Percentiles rank a stretch among this genome's conserved stretches.
These are phyloP conservation scores for Panorpa germanica DNA, from an alignment of 2,888 invertebrate species.

Conservation along the genomic window DNA sequence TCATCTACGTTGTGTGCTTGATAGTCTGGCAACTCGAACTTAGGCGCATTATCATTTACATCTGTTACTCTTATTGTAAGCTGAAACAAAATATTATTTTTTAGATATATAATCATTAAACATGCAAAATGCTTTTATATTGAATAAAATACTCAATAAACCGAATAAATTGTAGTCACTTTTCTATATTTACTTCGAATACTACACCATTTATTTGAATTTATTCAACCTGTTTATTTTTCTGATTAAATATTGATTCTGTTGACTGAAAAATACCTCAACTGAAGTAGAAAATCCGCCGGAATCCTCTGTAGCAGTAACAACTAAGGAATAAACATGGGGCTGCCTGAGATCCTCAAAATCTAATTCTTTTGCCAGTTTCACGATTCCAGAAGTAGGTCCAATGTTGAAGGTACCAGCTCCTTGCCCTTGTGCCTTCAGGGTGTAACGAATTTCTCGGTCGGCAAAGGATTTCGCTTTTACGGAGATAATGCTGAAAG, in stretches of 20 bases:
- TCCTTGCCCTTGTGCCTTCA: constrained; percentile 86
- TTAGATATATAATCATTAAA: constrained; percentile 4
- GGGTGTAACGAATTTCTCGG: constrained; percentile 86
- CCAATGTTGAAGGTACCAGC: constrained; percentile 93
- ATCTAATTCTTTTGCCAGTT: constrained; percentile 87
- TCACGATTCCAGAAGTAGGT: constrained; percentile 85
- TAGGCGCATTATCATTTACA: constrained; percentile 94
- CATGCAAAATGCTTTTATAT: too few species aligned
- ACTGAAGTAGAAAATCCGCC: constrained; percentile 91
- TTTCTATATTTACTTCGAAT: too few species aligned
- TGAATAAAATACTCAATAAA: too few species aligned
- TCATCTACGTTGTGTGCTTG: constrained; percentile 94
- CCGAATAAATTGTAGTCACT: too few species aligned
- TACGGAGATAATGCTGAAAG: constrained; percentile 80
- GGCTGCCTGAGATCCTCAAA: constrained; percentile 92
- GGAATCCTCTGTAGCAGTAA: constrained; percentile 93
- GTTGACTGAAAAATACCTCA: constrained; percentile 53
- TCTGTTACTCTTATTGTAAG: constrained; percentile 86
- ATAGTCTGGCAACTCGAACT: constrained; percentile 90
- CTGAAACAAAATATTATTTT: constrained; percentile 29
- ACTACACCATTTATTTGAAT: too few species aligned
- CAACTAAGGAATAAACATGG: constrained; percentile 79
- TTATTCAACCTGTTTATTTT: too few species aligned
- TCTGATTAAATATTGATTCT: too few species aligned
- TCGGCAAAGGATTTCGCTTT: constrained; percentile 96